Percentiles rank a stretch among this genome's conserved stretches.
These are phyloP conservation scores for Thryonomys swinderianus DNA, from an alignment of 2,113 vertebrate species.

Conservation along the genomic window DNA sequence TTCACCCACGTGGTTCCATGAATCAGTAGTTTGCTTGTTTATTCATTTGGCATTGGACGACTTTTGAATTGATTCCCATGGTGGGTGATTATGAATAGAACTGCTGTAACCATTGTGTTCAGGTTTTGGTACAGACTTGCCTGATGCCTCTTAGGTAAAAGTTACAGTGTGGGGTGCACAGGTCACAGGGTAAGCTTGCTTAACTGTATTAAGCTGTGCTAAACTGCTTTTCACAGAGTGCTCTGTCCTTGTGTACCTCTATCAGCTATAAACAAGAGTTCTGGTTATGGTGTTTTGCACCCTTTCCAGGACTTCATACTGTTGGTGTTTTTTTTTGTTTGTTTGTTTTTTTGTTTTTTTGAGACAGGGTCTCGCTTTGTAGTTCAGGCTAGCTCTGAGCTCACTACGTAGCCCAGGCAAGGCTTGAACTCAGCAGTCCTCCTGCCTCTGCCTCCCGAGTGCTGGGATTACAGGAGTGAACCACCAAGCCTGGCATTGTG, in stretches of 20 bases:
- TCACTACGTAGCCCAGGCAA: no score
- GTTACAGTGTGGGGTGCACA: neutral
- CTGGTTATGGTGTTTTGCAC: neutral
- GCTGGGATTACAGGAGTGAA: no score
- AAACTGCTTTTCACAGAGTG: conserved; percentile 9
- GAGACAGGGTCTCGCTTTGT: no score
- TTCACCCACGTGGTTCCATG: neutral
- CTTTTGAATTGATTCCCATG: conserved; percentile 45
- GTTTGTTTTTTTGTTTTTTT: no score
- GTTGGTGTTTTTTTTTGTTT: neutral
- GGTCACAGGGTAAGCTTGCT: neutral
- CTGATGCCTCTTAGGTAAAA: conserved; percentile 29
- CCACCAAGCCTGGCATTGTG: no score
- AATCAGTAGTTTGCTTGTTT: conserved; percentile 65
- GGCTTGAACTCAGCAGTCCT: no score
- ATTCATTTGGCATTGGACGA: conserved; percentile 60
- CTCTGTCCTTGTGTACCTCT: neutral
- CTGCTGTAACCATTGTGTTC: conserved; percentile 28
- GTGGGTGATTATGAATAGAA: conserved; percentile 44
- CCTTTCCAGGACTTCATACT: neutral
- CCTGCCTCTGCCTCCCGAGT: no score
- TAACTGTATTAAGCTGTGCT: neutral
- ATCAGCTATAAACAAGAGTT: neutral
- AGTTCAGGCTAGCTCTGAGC: no score
- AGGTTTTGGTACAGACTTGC: conserved; percentile 45